A percentile compares a stretch with the other conserved stretches of the same genome.
phyloP scores from a whole-genome alignment of 2,797 vertebrate genomes.

The Pristis pectinata region DNA sequence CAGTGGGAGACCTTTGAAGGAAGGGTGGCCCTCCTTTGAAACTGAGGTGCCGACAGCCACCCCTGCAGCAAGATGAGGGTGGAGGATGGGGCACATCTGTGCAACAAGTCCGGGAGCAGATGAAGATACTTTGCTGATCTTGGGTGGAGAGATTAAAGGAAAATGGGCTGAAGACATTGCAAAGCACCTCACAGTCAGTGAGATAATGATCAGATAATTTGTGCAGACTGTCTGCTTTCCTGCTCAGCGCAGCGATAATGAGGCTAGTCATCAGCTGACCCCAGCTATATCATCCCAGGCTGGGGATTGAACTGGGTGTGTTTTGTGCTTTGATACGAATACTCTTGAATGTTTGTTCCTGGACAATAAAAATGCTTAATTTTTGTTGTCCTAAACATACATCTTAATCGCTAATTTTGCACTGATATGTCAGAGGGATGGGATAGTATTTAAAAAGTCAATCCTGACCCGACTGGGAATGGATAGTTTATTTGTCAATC shows the following conservation, averaged over 20 bases:
- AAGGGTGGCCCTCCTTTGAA: too few relatives aligned
- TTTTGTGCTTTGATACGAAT: not conserved
- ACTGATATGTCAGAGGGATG: not conserved
- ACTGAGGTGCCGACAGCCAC: not conserved
- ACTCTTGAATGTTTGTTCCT: not conserved
- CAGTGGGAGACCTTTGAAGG: not conserved
- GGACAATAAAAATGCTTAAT: not conserved
- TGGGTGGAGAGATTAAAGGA: not conserved
- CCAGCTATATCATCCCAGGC: not conserved
- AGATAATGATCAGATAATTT: not conserved
- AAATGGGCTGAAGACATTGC: not conserved
- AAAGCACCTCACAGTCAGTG: not conserved
- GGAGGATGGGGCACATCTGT: not conserved
- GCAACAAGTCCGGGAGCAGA: not conserved
- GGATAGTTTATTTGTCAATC: not conserved
- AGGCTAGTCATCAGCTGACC: not conserved
- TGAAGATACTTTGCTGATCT: not conserved
- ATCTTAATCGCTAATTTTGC: not conserved
- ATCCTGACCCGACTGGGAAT: not conserved
- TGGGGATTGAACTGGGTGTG: not conserved
- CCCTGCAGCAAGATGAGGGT: not conserved
- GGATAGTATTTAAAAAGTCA: not conserved
- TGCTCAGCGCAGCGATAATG: not conserved
- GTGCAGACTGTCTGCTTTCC: not conserved
- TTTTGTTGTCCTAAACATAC: not conserved